These are phyloP conservation scores for Acleris emargana DNA, from an alignment of 2,888 invertebrate genomes.

Conservation along the genomic window DNA sequence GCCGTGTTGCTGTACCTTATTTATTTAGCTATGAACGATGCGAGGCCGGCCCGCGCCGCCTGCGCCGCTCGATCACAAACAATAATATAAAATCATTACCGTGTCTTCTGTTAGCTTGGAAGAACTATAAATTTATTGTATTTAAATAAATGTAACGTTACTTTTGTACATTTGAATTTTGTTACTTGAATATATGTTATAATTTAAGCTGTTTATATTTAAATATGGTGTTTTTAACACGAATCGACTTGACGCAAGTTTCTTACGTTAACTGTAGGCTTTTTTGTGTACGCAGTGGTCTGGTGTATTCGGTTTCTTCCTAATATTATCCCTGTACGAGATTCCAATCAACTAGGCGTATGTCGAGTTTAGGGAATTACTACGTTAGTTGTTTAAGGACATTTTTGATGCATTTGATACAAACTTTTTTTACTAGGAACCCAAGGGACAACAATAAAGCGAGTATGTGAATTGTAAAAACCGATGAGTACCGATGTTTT, in stretches of 20 bases:
- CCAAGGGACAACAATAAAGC: constrained; percentile 70
- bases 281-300: constrained; percentile 73
- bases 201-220: constrained; percentile 81
- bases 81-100: constrained; percentile 52
- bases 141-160: constrained; percentile 76
- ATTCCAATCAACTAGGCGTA: constrained; percentile 76
- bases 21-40: constrained; percentile 62
- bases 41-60: constrained; percentile 37
- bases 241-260: constrained; percentile 74
- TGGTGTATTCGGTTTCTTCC: constrained; percentile 77
- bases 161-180: constrained; percentile 82
- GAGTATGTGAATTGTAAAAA: constrained; percentile 76
- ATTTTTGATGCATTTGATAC: constrained; percentile 84
- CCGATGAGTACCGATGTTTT: constrained; percentile 70
- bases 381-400: constrained; percentile 83
- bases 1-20: constrained; percentile 65
- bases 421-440: constrained; percentile 83
- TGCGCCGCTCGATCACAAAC: constrained; percentile 19
- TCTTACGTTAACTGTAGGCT: constrained; percentile 75
- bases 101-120: constrained; percentile 75
- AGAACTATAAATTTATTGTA: constrained; percentile 74
- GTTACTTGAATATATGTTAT: constrained; percentile 79
- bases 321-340: constrained; percentile 72
- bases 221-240: constrained; percentile 75
- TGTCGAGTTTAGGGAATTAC: constrained; percentile 73